Evolutionary conservation across 2,888 invertebrate genomes (phyloP), one percentile per base, ranked within the genome.

Genomic region (Liopterus haemorrhoidalis): DNA sequence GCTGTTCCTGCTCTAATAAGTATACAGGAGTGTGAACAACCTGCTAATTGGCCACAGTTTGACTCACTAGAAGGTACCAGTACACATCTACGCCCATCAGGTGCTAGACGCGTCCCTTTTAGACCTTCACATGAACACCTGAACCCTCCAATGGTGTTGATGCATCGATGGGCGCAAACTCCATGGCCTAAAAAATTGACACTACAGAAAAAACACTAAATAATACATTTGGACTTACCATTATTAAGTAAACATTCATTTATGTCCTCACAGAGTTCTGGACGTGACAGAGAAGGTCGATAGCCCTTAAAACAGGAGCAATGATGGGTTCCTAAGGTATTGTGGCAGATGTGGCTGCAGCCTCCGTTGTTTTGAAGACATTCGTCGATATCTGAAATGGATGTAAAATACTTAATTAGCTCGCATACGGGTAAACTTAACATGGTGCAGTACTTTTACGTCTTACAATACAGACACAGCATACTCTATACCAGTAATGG

Each of bases 81-180:
- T 54, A 70, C 68, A 55, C 79, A 80, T 22, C 72, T 70, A 59
- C 73, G 75, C 57, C 71, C 71, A 67, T 81, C 76, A 18, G 61
- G 50, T 5, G 70, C 67, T 54, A 81, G 67, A 56, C 67, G 68
- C 44, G 78, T 78, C 45, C 79, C 79, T 9, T 73, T 71, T 28
- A 77, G 65, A 50, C 70, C 66, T 43, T 66, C 66, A 58, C 80
- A 81, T 44, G 71, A 69, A 59, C 80, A 81, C 50, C 63, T 63
- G 64, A 77, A 80, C 49, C 72, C 68, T 24, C 79, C 78, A 55
- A 70, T 67, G 24, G 69, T 70, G 61, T 81, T 81, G 49, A 62
- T 61, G 60, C 81, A 82, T 28, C 67, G 68, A 55, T 78, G 78
- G 60, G 81, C 76, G 58, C 81, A 82, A 9, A 79, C 78, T 4